These are phyloP conservation scores for Cyanoderma ruficeps DNA, from an alignment of 2,113 vertebrate species.

Conservation along the genomic window DNA sequence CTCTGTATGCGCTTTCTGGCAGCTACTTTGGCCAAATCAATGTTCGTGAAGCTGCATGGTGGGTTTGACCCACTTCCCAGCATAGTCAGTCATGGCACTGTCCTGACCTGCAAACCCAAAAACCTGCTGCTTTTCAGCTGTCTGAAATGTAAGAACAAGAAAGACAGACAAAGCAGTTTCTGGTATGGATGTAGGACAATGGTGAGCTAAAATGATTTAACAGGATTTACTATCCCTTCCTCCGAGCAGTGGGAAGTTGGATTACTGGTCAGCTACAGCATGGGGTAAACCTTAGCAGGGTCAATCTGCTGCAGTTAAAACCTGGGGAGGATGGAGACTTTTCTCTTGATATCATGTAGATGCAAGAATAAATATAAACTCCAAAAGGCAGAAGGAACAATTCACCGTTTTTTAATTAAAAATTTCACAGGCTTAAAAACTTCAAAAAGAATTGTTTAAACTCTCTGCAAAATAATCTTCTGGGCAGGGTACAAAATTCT, in stretches of 20 bases:
- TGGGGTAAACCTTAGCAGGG: background rate
- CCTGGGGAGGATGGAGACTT: background rate
- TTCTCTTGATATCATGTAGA: background rate
- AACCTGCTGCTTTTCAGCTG: background rate
- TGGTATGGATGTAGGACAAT: fast-evolving
- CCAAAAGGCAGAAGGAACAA: background rate
- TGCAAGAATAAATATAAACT: background rate
- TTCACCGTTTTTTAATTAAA: background rate
- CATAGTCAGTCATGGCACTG: background rate
- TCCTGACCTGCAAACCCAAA: background rate
- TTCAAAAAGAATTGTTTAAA: background rate
- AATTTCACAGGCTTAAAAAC: background rate
- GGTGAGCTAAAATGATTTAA: background rate
- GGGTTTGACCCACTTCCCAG: background rate
- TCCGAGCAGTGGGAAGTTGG: background rate
- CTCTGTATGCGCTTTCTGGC: background rate
- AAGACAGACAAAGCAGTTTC: background rate
- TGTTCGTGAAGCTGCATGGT: background rate
- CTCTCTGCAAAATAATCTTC: background rate
- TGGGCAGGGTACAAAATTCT: background rate
- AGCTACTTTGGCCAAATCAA: background rate
- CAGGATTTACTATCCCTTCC: background rate
- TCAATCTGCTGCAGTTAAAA: background rate
- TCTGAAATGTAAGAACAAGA: background rate
- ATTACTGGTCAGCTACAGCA: background rate